Percentiles rank a stretch among this genome's conserved stretches.
These are phyloP conservation scores for Spinibarbus caldwelli DNA, from an alignment of 2,797 vertebrate species.

Conservation along the genomic window DNA sequence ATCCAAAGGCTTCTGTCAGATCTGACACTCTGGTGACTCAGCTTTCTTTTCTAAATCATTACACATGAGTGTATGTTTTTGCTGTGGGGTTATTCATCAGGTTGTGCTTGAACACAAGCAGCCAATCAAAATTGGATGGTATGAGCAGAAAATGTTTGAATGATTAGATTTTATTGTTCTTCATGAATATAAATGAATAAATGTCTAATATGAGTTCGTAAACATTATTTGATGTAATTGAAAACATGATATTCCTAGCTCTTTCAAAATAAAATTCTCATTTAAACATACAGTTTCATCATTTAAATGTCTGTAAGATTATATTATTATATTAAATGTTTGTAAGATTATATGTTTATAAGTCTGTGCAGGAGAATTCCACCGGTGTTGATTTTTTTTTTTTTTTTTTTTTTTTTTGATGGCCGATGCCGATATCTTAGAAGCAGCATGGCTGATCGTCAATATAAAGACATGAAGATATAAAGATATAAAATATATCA, in stretches of 20 bases:
- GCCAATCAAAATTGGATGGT: not conserved
- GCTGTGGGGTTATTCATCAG: not conserved
- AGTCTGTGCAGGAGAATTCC: no score
- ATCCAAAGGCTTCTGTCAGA: not conserved
- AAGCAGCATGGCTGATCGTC: no score
- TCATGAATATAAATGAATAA: not conserved
- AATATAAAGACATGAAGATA: no score
- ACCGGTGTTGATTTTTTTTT: no score
- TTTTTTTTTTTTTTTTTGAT: no score
- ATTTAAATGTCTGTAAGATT: no score
- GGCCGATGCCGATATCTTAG: no score
- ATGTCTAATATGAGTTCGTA: not conserved
- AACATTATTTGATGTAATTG: not conserved
- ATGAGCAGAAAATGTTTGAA: not conserved
- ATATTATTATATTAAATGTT: no score
- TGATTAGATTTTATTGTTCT: not conserved
- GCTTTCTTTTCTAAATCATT: not conserved
- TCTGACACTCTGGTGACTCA: slow-evolving; percentile 1
- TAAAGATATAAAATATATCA: no score
- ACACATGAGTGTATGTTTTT: not conserved
- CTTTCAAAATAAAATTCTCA: not conserved
- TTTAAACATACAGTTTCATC: not conserved
- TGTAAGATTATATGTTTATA: no score
- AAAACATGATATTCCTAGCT: not conserved
- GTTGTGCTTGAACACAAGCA: not conserved